Conservation (phyloP, 1,140 invertebrate species). For the Drosophila obscura region DNA sequence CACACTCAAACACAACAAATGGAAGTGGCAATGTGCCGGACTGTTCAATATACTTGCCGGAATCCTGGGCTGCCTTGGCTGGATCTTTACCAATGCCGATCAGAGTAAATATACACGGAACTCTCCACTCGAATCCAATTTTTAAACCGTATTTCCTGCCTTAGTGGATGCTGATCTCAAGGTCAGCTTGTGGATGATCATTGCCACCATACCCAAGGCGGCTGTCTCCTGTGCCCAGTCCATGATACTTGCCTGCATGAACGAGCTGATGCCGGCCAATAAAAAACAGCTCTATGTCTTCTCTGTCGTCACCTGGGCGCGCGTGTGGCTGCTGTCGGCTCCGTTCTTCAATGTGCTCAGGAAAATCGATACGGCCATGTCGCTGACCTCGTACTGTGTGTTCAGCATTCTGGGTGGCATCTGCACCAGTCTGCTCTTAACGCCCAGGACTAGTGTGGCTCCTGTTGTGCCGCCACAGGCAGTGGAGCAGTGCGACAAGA, state of each 20-base stretch:
- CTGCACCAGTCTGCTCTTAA: constrained; percentile 70
- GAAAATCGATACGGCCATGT: constrained; percentile 72
- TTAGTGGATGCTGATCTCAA: constrained; percentile 73
- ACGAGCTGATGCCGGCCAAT: constrained; percentile 71
- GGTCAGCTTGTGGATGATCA: constrained; percentile 79
- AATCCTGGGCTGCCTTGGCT: constrained; percentile 78
- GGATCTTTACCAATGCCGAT: constrained; percentile 64
- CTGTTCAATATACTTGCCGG: constrained; percentile 83
- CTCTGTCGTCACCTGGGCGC: constrained; percentile 79
- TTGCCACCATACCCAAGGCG: constrained; percentile 76
- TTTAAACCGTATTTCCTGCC: neutral
- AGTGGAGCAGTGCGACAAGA: constrained; percentile 44
- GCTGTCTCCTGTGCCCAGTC: constrained; percentile 78
- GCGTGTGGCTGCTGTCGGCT: constrained; percentile 74
- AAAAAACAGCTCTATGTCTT: constrained; percentile 78
- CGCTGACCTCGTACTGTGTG: constrained; percentile 69
- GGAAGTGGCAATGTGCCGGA: constrained; percentile 81
- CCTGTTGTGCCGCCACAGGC: constrained; percentile 25
- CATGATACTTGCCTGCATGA: constrained; percentile 78
- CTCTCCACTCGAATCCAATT: neutral
- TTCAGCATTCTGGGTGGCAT: constrained; percentile 78
- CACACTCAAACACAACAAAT: constrained; percentile 73
- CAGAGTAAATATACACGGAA: constrained; percentile 30
- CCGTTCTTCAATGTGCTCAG: constrained; percentile 81
- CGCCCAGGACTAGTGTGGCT: constrained; percentile 50